phyloP scores from a whole-genome alignment of 2,113 vertebrate genomes.

The Otolemur garnettii region DNA sequence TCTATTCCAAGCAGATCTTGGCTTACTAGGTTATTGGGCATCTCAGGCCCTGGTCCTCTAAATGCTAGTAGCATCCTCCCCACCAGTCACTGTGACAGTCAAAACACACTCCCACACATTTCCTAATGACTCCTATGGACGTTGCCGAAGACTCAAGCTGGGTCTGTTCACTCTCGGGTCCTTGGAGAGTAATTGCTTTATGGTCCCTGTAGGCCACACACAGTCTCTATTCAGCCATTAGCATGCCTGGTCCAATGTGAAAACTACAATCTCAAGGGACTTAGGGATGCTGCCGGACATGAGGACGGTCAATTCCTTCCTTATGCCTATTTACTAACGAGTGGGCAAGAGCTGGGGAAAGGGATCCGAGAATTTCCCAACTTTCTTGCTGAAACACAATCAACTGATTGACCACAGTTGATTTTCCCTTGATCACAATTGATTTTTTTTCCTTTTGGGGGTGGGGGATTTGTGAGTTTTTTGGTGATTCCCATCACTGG shows the following conservation, averaged over 20 bases:
- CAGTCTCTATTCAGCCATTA: background rate
- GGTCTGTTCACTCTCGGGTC: background rate
- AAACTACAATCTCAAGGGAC: background rate
- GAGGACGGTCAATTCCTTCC: background rate
- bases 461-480: background rate
- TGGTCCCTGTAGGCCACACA: background rate
- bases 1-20: background rate
- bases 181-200: background rate
- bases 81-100: background rate
- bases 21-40: background rate
- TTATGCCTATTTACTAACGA: background rate
- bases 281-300: background rate
- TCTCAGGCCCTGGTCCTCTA: background rate
- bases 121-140: background rate
- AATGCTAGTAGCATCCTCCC: background rate
- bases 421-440: constrained; percentile 7
- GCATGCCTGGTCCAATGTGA: background rate
- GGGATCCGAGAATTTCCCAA: background rate
- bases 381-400: background rate
- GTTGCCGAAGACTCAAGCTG: background rate
- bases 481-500: background rate
- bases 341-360: accelerated
- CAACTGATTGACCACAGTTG: background rate
- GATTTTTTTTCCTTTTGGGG: background rate
- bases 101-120: background rate